These are phyloP conservation scores for Ciconia maguari DNA, from an alignment of 2,113 vertebrate genomes.

Conservation along the genomic window DNA sequence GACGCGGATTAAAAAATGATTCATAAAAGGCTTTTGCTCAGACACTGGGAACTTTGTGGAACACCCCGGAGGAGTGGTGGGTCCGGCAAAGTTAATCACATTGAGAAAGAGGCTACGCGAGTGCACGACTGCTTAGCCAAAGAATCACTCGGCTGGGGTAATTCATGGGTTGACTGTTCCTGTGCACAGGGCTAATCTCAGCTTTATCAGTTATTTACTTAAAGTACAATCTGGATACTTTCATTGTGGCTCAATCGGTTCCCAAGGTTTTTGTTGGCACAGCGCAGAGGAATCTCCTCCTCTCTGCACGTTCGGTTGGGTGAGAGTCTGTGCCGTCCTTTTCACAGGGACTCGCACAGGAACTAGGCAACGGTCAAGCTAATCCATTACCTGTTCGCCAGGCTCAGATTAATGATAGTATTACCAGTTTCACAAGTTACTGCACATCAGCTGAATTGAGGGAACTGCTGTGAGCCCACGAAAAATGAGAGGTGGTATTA, in stretches of 20 bases:
- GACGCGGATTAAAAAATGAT: conserved; percentile 54
- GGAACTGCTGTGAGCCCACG: background rate
- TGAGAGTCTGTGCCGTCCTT: background rate
- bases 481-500: background rate
- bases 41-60: background rate
- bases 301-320: rapidly evolving
- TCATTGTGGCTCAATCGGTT: background rate
- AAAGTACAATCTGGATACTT: background rate
- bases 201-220: background rate
- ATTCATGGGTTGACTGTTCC: background rate
- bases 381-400: background rate
- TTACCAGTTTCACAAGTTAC: background rate
- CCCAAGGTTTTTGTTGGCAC: conserved; percentile 23
- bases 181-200: background rate
- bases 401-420: background rate
- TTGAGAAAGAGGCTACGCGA: background rate
- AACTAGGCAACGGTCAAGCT: background rate
- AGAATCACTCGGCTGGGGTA: background rate
- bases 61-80: background rate
- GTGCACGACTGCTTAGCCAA: background rate
- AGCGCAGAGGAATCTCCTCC: background rate
- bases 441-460: background rate
- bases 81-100: background rate
- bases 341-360: background rate
- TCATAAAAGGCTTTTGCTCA: conserved; percentile 14